Base-by-base conservation (phyloP, 92 coral and sea anemone genomes). In the Phenganax subtilis region DNA sequence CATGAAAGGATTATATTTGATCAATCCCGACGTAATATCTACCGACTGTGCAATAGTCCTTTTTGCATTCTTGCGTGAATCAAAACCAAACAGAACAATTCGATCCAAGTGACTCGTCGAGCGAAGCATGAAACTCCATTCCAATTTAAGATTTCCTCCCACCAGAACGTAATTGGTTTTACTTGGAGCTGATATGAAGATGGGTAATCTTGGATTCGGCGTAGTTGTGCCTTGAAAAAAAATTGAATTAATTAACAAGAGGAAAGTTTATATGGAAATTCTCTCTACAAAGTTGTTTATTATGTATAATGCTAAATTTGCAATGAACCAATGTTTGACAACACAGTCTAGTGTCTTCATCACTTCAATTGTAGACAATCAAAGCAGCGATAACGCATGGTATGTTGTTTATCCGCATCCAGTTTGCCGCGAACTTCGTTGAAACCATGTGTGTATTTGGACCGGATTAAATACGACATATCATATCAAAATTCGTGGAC, bases 71-170 rank as follows among this genome's bases (percentile, higher is more conserved):
- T 25, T 44, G 7, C 31, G 54, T 10, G 10, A 11, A 6, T 27
- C 69, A 30, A 63, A 79, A 12, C 83, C 65, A 30, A 63, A 79
- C 9, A 79, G 62, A 10, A 20, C 3, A 47, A 79, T 29, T 17
- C 62, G 54, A n/a, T 51, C n/a, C 54, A 79, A 51, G 29, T 62
- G 62, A 29, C 56, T 65, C 61, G 53, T 62, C 15, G 83, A 27
- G 16, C 29, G 59, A 65, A 79, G 52, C 55, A 15, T 68, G 83
- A 79, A 79, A 44, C 10, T 64, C 83, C 83, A 79, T 29, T 79
- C 74, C 69, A 79, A 54, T 79, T 63, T 79, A 4, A 79, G 29
- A 29, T 79, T 65, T 11, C 10, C 53, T 15, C 83, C 83, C 15
- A 79, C 59, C 20, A 79, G 55, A 61, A 77, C 82, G 52, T 8